Conservation (phyloP, 2,113 vertebrate genomes). For the Oryzias celebensis region DNA sequence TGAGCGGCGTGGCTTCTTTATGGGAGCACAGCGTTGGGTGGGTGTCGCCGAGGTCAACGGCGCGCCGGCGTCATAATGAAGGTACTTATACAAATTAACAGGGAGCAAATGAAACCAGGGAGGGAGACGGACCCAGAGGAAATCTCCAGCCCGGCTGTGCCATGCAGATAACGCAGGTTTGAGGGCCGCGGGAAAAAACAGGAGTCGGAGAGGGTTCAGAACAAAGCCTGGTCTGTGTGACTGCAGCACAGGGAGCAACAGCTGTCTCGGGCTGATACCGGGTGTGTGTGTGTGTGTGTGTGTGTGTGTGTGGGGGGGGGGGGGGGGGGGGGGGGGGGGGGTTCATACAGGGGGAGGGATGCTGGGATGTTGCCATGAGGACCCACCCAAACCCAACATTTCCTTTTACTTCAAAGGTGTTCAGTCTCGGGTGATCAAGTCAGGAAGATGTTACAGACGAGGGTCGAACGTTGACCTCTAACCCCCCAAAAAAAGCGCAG, state of each 20-base stretch:
- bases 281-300: conserved; percentile 35
- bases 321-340: neutral
- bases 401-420: conserved; percentile 9
- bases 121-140: conserved; percentile 29
- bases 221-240: conserved; percentile 72
- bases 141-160: conserved; percentile 38
- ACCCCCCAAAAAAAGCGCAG: too few relatives aligned
- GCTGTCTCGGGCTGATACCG: conserved; percentile 66
- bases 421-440: too few relatives aligned
- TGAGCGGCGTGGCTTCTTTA: conserved; percentile 50
- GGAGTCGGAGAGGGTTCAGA: conserved; percentile 34
- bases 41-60: conserved; percentile 57
- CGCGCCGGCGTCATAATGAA: conserved; percentile 51
- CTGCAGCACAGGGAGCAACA: conserved; percentile 71
- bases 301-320: too few relatives aligned
- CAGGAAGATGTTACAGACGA: too few relatives aligned
- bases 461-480: too few relatives aligned
- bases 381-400: conserved; percentile 36
- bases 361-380: conserved; percentile 11
- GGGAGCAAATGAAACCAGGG: conserved; percentile 29
- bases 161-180: conserved; percentile 55
- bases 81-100: conserved; percentile 69
- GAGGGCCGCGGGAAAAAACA: conserved; percentile 42
- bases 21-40: conserved; percentile 40
- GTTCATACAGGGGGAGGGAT: neutral